Base-by-base conservation (phyloP, 2,113 vertebrate genomes). In the Ageneiosus marmoratus region DNA sequence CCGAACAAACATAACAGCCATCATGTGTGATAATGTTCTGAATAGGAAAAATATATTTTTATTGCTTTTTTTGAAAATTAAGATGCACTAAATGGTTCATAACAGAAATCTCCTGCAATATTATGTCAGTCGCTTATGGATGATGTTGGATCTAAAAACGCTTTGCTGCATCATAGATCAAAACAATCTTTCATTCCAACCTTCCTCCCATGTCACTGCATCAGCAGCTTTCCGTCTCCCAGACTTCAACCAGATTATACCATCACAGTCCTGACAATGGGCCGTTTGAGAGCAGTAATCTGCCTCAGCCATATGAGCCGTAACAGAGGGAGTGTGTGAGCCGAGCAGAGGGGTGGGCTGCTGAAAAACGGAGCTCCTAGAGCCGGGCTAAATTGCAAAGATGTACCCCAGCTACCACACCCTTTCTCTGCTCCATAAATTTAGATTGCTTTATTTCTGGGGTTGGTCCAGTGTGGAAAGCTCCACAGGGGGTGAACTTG, bases 401-500 rank as follows among this genome's bases (percentile, higher is more conserved):
- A 83, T 37, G 29, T 76, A 82, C 48, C 44, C 78, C 69, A 55
- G 16, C 69, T 37, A 83, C 67, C 70, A 60, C 79, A 27, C 44
- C 69, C n/a, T 27, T n/a, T 73, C 69, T 73, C 5, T 80, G 5
- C 20, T 69, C 46, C 13, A 29, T 58, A 46, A 60, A 77, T 81
- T 78, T 81, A 32, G 46, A 77, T 83, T 55, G 34, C 63, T 78
- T 50, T 56, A 67, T 79, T 81, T 55, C 44, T 79, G 44, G 27
- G 29, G 60, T 50, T 13, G 18, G 58, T 67, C 51, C 60, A 65
- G n/a, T 63, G 18, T 13, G 37, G 18, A 63, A 44, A 67, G 11
- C 80, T 89, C 27, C 62, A 56, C 56, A 69, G 84, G 83, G 79
- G 87, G 83, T 48, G 78, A 67, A 84, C 87, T 90, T 77, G 50